phyloP scores from a whole-genome alignment of 1,140 invertebrate genomes.

The Drosophila novamexicana region DNA sequence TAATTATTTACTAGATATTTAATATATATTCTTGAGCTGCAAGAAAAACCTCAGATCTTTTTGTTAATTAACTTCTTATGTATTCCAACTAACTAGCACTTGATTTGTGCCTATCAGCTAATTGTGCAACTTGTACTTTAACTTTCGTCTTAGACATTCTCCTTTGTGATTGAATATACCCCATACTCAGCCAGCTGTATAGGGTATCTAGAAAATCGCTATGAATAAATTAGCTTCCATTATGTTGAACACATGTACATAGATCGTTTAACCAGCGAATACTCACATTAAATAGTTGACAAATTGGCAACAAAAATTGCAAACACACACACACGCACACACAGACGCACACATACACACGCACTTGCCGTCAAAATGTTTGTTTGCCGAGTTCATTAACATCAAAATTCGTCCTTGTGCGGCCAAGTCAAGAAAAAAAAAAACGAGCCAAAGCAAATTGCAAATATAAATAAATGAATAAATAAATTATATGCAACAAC shows the following conservation, averaged over 20 bases:
- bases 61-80: no score
- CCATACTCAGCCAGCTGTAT: neutral
- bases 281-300: slow-evolving; percentile 78
- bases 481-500: slow-evolving; percentile 49
- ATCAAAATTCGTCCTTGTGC: slow-evolving; percentile 78
- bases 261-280: slow-evolving; percentile 49
- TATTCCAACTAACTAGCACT: no score
- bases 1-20: no score
- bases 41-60: no score
- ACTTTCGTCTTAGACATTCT: no score
- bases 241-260: slow-evolving; percentile 50
- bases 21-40: no score
- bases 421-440: slow-evolving; percentile 42
- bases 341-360: slow-evolving; percentile 36
- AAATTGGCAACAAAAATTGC: slow-evolving; percentile 77
- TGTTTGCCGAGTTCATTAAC: slow-evolving; percentile 81
- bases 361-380: slow-evolving; percentile 57
- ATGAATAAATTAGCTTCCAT: slow-evolving; percentile 15
- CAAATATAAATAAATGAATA: slow-evolving; percentile 61
- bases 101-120: no score
- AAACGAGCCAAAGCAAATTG: slow-evolving; percentile 47
- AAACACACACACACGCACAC: slow-evolving; percentile 53
- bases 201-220: slow-evolving; percentile 31
- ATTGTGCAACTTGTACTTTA: no score
- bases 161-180: neutral